Base-by-base conservation (phyloP, 2,888 invertebrate species). In the Electrophaes corylata region DNA sequence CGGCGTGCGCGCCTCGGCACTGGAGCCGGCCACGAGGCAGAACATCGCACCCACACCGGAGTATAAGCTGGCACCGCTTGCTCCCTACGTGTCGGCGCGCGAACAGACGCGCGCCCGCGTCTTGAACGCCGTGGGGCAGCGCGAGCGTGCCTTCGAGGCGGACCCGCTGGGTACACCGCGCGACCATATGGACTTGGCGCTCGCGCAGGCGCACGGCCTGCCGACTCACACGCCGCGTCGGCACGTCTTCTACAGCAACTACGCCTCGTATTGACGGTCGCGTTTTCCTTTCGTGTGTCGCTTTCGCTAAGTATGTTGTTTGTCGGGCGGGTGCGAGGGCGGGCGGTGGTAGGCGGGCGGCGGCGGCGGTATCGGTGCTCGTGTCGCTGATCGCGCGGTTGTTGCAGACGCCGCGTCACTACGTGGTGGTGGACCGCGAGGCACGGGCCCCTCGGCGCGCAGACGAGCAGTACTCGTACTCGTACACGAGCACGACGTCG, bases 321-420 rank as follows among this genome's bases (percentile, higher is more conserved):
- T 77, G 78, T 75, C 72, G 78, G 78, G 79, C 72, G 79, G 77
- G 81, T 73, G 59, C 48, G 77, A 81, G 83, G 79, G 84, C 80
- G 80, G 76, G 81, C 26, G 26, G 26, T 3, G 4, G 5, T 5
- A 5, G 78, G 80, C 70, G 80, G 60, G 79, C 79, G 76, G 77
- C 71, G 75, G 75, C 5, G 37, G 12, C 26, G 76, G 72, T 64
- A 72, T 68, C 75, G 77, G 79, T 72, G 76, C 18, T 74, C 76
- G 70, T 75, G 75, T 73, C 75, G 78, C 75, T 73, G 74, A 86
- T 83, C 79, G 83, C 83, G 79, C 82, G 85, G 92, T 93, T 93
- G 91, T 93, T 94, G 91, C 94, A 97, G 97, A 96, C 95, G 92
- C 96, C 95, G 92, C 96, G 97, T 78, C 95, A 97, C 88, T 95